Evolutionary conservation across 2,113 vertebrate species (phyloP).

Genomic region (Amblyopsis rosae): DNA sequence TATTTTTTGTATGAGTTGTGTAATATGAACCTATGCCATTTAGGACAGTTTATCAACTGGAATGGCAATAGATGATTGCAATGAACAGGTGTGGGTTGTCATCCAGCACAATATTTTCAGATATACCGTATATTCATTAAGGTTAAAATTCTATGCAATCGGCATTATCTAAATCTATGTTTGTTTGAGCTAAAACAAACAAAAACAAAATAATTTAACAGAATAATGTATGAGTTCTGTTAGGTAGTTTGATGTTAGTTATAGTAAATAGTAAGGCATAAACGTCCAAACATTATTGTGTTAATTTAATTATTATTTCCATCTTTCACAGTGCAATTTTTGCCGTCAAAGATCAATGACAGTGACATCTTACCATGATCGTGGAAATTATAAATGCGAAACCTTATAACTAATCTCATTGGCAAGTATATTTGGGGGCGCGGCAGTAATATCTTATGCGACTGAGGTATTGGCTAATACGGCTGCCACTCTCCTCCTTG

Average conservation of each 20-base stretch:
- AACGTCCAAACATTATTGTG: not conserved
- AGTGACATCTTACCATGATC: slow-evolving; percentile 54
- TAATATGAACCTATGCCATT: no score
- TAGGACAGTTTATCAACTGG: not conserved
- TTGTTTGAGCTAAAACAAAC: not conserved
- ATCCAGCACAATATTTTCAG: no score
- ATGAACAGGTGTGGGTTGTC: no score
- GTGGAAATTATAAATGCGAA: slow-evolving; percentile 58
- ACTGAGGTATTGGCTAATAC: slow-evolving; percentile 55
- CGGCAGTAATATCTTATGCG: slow-evolving; percentile 6
- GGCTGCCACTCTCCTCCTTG: slow-evolving; percentile 43
- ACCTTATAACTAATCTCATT: slow-evolving; percentile 38
- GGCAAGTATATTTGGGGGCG: slow-evolving; percentile 32
- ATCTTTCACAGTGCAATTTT: slow-evolving; percentile 22
- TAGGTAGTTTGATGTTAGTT: no score
- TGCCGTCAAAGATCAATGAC: slow-evolving; percentile 62
- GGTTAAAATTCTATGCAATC: not conserved
- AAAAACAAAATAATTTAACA: no score
- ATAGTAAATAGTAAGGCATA: not conserved
- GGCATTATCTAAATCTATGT: not conserved
- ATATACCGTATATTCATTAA: not conserved
- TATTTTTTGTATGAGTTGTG: not conserved
- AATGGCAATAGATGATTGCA: not conserved
- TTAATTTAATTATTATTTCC: slow-evolving; percentile 2
- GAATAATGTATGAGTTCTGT: no score